Evolutionary conservation across 2,888 invertebrate species (phyloP), one percentile per base, ranked within the genome.

Genomic region (Pseudococcus jackbeardsleyi): DNA sequence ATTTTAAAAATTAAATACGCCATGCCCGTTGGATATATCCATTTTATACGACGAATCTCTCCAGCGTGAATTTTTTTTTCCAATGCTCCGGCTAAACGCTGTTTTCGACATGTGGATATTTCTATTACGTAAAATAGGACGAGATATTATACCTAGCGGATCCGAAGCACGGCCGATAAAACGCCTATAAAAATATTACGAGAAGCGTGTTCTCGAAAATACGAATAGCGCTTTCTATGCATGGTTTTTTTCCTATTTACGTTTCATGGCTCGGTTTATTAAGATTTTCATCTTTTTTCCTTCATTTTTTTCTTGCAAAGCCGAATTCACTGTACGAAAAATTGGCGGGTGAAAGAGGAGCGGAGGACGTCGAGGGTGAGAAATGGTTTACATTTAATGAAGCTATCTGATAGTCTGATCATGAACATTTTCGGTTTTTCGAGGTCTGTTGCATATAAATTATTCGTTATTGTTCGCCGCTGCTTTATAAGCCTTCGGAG

Each of bases 51-150:
- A 33, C 68, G 68, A 72, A 72, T 72, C 68, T 33, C 12, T 72
- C 26, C 15, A 15, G 68, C 68, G 26, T 33, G 68, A 33, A 33
- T 11, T 26, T 72, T 72, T 72, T 72, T 72, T 19, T 59, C 59
- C 19, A n/a, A 19, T 19, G 6, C 5, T 19, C 5, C 19, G 15
- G 19, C 33, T 72, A 72, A 26, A 26, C 33, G 19, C 19, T 59
- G 33, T 72, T 72, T 72, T 72, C 68, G 68, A 72, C 68, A 72
- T 72, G 68, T 72, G 68, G 68, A 15, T 72, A 26, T 72, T 72
- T 72, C 68, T n/a, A 72, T 33, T 72, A 72, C 68, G 12, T 72
- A 72, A 72, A 72, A 72, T 26, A 22, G 19, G 5, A 22, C 12
- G 17, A n/a, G 33, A 33, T 33, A 33, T 33, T 33, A 33, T 33